Base-by-base conservation (phyloP, 1,140 invertebrate genomes). In the Bombus difficillimus region DNA sequence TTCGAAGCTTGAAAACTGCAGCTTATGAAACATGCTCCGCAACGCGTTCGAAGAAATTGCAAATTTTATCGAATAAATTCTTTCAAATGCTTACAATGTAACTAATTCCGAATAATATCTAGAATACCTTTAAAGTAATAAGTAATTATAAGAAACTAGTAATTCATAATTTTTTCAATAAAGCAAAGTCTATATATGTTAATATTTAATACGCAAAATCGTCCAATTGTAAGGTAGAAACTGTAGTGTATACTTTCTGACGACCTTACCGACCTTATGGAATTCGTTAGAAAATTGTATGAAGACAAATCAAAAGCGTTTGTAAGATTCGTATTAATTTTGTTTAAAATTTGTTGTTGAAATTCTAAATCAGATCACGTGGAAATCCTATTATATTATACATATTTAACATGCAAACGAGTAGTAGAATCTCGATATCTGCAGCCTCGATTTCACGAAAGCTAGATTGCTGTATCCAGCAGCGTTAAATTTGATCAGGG, bases 401-500 rank as follows among this genome's bases (percentile, higher is more conserved):
- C 8, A 34, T n/a, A 12, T 2, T 13, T 59, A 39, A n/a, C 12
- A n/a, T 39, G 37, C 15, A 39, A n/a, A 18, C 15, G 22, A 28
- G 10, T 25, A 53, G 9, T 22, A 34, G 2, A 28, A 6, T 18
- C 18, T 74, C 39, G 28, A 41, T 77, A 59, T 15, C n/a, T 12
- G 68, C 10, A 41, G 25, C 13, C 32, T 64, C 25, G 57, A 37
- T 53, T 47, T 76, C 57, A 32, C 39, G 59, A n/a, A 77, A 77
- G 1, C 18, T 13, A 53, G 32, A 77, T 53, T 69, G 68, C 77
- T 53, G 64, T 64, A 81, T 76, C 81, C 77, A 57, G 34, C 8
- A 62, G n/a, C 71, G 39, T 75, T 47, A 37, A 47, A 83, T 90
- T 83, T 88, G 87, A 85, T 84, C 78, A 43, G 22, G 47, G 28